Evolutionary conservation across 2,113 vertebrate species (phyloP), one percentile per base, ranked within the genome.

Genomic region (Oryzias woworae): DNA sequence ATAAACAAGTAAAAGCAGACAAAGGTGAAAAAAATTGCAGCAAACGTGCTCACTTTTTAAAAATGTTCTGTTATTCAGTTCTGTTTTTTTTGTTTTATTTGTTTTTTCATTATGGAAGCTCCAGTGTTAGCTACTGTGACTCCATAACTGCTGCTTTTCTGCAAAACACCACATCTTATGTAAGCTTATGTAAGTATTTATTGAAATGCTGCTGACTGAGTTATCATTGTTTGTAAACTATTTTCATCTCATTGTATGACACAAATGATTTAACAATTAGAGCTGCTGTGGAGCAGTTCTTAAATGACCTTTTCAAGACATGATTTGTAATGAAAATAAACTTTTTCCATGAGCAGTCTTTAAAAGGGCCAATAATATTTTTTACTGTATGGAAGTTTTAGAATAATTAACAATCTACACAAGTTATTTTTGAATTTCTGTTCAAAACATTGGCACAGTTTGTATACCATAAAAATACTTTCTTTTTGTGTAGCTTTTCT

Each of bases 21-120:
- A 36, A 36, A 36, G 10, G 10, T 28, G 36, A 36, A 36, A 36
- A 26, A 36, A 36, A 12, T 36, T 8, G 36, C 36, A 36, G 36
- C 10, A 28, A 4, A 6, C 5, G 26, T 5, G 26, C 26, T 28
- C 26, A 20, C 36, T 36, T 36, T 36, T 12, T 36, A 3, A 1
- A 3, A 10, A 12, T 36, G 10, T 2, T 10, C 10, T 36, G 36
- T 36, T 12, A 36, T 1, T 36, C 36, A 36, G 8, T 12, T 36
- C 36, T 36, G 36, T 36, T 36, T 12, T 3, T 2, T 36, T 36
- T n/a, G n/a, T 10, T 7, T 36, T 10, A 36, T 36, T 36, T 36
- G 36, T 36, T 36, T 36, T 36, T 36, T 14, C 24, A 62, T 49
- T 43, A 18, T 58, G 52, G 49, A 77, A 69, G 64, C 73, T 83